Evolutionary conservation across 2,113 vertebrate species (phyloP), one percentile per base, ranked within the genome.

Genomic region (Petrocephalus zakoni): DNA sequence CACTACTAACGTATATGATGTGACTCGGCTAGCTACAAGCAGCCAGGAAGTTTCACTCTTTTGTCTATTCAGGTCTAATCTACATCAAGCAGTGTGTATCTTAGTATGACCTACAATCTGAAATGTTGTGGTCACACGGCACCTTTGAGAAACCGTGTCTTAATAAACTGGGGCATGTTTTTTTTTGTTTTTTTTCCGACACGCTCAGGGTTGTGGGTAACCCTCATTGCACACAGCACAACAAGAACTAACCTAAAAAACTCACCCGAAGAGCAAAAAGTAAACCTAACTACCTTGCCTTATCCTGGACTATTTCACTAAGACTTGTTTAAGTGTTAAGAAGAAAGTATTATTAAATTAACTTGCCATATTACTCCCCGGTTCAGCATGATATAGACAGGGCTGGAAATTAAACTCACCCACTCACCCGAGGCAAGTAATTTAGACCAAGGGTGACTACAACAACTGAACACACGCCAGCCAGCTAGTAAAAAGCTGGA

Each of bases 81-180:
- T 85, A 52, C 72, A 8, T 37, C 34, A 19, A 78, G 34, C 34
- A 13, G 34, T 85, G 47, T 84, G 46, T 19, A 49, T 84, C 22
- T 37, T 29, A 75, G 68, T 75, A 29, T 84, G 82, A 52, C 82
- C 46, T 85, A 42, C 49, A 85, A 51, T 85, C 6, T 49, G 22
- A 85, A 51, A 15, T 85, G 34, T 29, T 75, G 46, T 25, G 22
- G 22, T 85, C 46, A 19, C 72, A 42, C 72, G 10, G 21, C 17
- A 85, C 46, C 46, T 85, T 21, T 85, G 72, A 85, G 46, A 85
- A 51, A 47, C 22, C n/a, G 9, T 84, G 82, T 51, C 19, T 15
- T 52, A 78, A 25, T 51, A 85, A 85, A 85, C 47, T 85, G 49
- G 82, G 82, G 19, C 47, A 85, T 85, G 82, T 51, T 52, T 85